These are phyloP conservation scores for Callyntrura sp. DNA, from an alignment of 2,888 invertebrate genomes.

Conservation along the genomic window DNA sequence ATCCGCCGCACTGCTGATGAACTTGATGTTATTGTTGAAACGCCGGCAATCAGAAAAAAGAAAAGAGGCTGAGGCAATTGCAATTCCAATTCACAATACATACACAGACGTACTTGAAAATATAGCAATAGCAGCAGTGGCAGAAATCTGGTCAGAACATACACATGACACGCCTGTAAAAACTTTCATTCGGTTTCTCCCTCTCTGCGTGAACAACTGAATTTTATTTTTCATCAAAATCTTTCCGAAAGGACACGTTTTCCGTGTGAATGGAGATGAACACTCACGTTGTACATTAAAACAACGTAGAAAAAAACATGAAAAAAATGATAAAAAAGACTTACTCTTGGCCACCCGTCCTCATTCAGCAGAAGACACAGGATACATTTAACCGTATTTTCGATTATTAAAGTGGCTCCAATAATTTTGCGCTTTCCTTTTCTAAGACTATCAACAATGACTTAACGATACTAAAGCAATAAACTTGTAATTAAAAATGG, in stretches of 20 bases:
- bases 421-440: too few relatives aligned
- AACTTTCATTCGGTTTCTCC: too few relatives aligned
- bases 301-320: conserved; percentile 50
- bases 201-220: conserved; percentile 38
- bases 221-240: conserved; percentile 59
- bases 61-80: too few relatives aligned
- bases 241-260: conserved; percentile 64
- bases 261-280: conserved; percentile 62
- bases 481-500: too few relatives aligned
- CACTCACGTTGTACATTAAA: conserved; percentile 65
- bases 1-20: conserved; percentile 27
- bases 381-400: too few relatives aligned
- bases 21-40: conserved; percentile 1
- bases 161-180: too few relatives aligned
- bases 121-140: too few relatives aligned
- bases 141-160: conserved; percentile 47
- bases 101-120: conserved; percentile 24
- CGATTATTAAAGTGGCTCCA: too few relatives aligned
- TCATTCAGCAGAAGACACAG: not conserved
- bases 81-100: conserved; percentile 42
- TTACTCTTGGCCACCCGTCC: conserved; percentile 25
- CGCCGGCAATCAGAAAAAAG: not conserved
- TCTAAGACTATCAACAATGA: too few relatives aligned
- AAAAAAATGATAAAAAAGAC: conserved; percentile 7
- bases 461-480: too few relatives aligned